Evolutionary conservation across 53 echinoderm and acorn worm species (phyloP).

Genomic region (Zoroaster sp.): DNA sequence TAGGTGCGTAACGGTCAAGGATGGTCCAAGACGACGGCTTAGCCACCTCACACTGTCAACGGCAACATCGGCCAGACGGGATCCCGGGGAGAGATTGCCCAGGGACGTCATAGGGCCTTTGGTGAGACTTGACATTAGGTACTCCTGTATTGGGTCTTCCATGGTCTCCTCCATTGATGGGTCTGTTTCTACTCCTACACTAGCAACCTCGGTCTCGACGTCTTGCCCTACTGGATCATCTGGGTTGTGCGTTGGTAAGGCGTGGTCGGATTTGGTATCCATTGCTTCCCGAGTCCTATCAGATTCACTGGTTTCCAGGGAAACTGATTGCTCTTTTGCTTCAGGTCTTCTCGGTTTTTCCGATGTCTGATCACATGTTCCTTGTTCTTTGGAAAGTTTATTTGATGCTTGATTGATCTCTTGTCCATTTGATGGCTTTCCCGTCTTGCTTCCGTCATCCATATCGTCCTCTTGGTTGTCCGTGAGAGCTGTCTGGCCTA

Average conservation of each 20-base stretch:
- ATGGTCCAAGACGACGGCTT: slow-evolving; percentile 78
- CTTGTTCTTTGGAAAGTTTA: neutral
- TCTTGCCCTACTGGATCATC: neutral
- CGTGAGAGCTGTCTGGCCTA: slow-evolving; percentile 4
- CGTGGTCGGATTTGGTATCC: neutral
- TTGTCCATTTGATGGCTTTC: neutral
- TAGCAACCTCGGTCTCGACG: neutral
- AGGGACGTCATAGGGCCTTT: slow-evolving; percentile 33
- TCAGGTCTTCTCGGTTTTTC: neutral
- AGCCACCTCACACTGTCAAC: slow-evolving; percentile 85
- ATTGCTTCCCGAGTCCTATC: neutral
- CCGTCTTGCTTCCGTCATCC: neutral
- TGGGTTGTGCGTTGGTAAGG: neutral
- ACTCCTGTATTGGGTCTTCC: slow-evolving; percentile 41
- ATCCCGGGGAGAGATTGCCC: slow-evolving; percentile 43
- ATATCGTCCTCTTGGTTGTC: slow-evolving; percentile 38
- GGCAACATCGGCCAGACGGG: slow-evolving; percentile 69
- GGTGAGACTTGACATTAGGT: slow-evolving; percentile 45
- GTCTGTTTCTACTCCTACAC: neutral
- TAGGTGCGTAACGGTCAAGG: slow-evolving; percentile 72
- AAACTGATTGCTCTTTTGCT: neutral
- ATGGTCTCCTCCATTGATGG: neutral
- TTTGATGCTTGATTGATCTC: neutral
- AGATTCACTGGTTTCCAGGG: neutral
- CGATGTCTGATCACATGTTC: neutral